Evolutionary conservation across 1,140 invertebrate genomes (phyloP), one percentile per base, ranked within the genome.

Genomic region (Bilobella aurantiaca): DNA sequence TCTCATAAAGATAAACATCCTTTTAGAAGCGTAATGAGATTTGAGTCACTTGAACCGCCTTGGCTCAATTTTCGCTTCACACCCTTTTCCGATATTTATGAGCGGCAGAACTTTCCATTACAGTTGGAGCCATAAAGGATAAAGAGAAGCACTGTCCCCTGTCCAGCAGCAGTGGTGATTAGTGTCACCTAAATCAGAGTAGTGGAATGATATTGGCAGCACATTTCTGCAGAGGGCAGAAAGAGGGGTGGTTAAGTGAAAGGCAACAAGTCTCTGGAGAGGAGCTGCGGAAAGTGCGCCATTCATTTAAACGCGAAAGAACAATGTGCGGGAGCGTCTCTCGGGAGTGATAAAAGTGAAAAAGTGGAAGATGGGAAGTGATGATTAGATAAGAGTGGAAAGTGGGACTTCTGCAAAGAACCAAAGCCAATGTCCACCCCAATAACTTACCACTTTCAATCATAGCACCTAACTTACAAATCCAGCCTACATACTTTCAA

Each of bases 101-200:
- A n/a, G n/a, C n/a, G n/a, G n/a, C n/a, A n/a, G n/a, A n/a, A n/a
- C n/a, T n/a, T n/a, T n/a, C n/a, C n/a, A n/a, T n/a, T n/a, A n/a
- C n/a, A n/a, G n/a, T n/a, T n/a, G n/a, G n/a, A n/a, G n/a, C n/a
- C n/a, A n/a, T n/a, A n/a, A n/a, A n/a, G n/a, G n/a, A n/a, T n/a
- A n/a, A n/a, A n/a, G n/a, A n/a, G 37, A 42, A 42, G 37, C 8
- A 67, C 65, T 59, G 69, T 30, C 69, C 42, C 64, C 67, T 67
- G 49, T 46, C 46, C 34, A 62, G 59, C n/a, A 42, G 37, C n/a
- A 42, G 49, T 18, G 34, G 67, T 71, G 66, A 71, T 71, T 71
- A 71, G 70, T 71, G 70, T 71, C 70, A 65, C 70, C 64, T 71
- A 71, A 71, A 71, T 71, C 70, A 71, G 67, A 62, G 49, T 16